phyloP scores from a whole-genome alignment of 2,888 invertebrate genomes.

The Tachina grossa region DNA sequence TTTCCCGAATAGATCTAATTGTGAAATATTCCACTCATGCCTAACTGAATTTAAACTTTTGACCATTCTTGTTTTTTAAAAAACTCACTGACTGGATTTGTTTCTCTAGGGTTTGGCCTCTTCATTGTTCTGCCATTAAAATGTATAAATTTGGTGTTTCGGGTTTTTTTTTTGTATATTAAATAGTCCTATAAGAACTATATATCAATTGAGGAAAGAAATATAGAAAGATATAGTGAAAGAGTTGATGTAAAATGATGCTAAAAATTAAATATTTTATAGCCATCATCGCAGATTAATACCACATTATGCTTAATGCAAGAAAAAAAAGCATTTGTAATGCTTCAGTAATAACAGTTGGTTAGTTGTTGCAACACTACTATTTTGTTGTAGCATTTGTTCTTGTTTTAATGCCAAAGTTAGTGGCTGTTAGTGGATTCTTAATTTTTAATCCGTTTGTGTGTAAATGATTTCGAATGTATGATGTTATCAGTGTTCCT shows the following conservation, averaged over 20 bases:
- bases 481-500: conserved; percentile 19
- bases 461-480: conserved; percentile 6
- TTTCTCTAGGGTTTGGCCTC: not conserved
- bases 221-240: not conserved
- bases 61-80: conserved; percentile 30
- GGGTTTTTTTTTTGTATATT: not conserved
- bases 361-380: conserved; percentile 37
- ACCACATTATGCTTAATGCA: conserved; percentile 49
- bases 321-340: conserved; percentile 41
- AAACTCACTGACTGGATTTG: conserved; percentile 2
- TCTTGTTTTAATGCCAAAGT: not conserved
- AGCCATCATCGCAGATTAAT: conserved; percentile 57
- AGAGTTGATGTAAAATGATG: conserved; percentile 1
- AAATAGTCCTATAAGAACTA: not conserved
- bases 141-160: not conserved
- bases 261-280: conserved; percentile 43
- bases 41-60: conserved; percentile 40
- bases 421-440: conserved; percentile 43
- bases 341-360: not conserved
- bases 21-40: conserved; percentile 15
- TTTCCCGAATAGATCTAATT: no score
- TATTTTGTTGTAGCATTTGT: not conserved
- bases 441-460: conserved; percentile 58
- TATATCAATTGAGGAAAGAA: not conserved
- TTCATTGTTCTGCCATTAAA: not conserved